Evolutionary conservation across 2,797 vertebrate genomes (phyloP).

Genomic region (Perdix hodgsoniae): DNA sequence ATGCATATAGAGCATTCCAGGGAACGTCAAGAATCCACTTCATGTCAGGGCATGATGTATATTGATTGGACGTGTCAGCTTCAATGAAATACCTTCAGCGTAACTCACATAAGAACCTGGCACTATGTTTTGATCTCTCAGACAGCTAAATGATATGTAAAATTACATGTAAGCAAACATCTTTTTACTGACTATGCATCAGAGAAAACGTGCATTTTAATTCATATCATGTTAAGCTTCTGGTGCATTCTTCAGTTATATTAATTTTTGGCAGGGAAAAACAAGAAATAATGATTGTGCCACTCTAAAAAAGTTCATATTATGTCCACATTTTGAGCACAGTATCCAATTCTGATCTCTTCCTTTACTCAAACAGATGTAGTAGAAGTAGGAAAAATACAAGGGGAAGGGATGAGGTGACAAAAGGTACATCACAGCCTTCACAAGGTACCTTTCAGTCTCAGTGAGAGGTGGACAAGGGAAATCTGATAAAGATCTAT

Average conservation of each 20-base stretch:
- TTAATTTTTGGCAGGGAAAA: neutral
- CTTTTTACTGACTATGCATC: conserved; percentile 26
- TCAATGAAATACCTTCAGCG: conserved; percentile 18
- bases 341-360: neutral
- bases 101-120: conserved; percentile 48
- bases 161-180: conserved; percentile 58
- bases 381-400: neutral
- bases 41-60: neutral
- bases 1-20: neutral
- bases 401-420: neutral
- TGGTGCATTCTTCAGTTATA: conserved; percentile 32
- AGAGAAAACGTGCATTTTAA: conserved; percentile 52
- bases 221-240: neutral
- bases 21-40: conserved; percentile 30
- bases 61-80: conserved; percentile 50
- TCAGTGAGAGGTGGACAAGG: neutral
- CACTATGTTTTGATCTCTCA: conserved; percentile 57
- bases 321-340: conserved; percentile 8
- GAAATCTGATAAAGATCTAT: neutral
- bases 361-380: neutral
- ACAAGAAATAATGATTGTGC: conserved; percentile 21
- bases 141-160: conserved; percentile 64
- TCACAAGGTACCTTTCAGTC: neutral
- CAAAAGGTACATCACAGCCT: neutral
- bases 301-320: neutral